Conservation (phyloP, 2,113 vertebrate species). For the Amblyopsis rosae region DNA sequence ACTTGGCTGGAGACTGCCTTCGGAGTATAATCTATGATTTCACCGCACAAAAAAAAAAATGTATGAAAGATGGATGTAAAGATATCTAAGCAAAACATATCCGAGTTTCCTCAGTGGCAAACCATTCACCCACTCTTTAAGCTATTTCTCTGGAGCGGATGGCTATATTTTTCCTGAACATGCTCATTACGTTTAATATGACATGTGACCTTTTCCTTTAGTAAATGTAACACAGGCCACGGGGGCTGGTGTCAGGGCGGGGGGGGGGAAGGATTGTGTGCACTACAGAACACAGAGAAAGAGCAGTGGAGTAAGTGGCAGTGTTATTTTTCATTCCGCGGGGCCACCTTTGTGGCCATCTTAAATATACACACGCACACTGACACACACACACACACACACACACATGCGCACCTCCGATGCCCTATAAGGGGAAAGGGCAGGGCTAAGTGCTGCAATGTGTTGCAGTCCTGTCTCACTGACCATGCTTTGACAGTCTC, state of each 20-base stretch:
- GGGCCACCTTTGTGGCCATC: conserved; percentile 12
- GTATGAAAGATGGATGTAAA: too few relatives aligned
- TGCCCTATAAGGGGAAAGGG: conserved; percentile 56
- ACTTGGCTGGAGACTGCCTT: not conserved
- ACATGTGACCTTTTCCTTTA: conserved; percentile 64
- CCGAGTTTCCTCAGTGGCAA: not conserved
- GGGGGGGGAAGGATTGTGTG: not conserved
- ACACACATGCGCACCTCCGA: conserved; percentile 33
- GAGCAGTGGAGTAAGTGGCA: not conserved
- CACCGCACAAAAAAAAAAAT: too few relatives aligned
- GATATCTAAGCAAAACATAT: not conserved
- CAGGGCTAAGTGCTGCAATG: conserved; percentile 54
- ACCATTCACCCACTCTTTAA: conserved; percentile 15
- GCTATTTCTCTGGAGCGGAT: conserved; percentile 16
- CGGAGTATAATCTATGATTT: too few relatives aligned
- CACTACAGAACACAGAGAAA: not conserved
- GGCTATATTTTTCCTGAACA: conserved; percentile 47
- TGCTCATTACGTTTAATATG: conserved; percentile 53
- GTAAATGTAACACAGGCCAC: conserved; percentile 61
- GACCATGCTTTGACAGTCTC: conserved; percentile 40
- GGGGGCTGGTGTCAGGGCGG: not conserved
- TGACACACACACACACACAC: conserved; percentile 14
- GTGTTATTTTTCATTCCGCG: conserved; percentile 31
- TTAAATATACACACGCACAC: conserved; percentile 8
- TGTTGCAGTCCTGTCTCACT: conserved; percentile 53